These are phyloP conservation scores for Drosophila cardini DNA, from an alignment of 1,140 invertebrate genomes.

Conservation along the genomic window DNA sequence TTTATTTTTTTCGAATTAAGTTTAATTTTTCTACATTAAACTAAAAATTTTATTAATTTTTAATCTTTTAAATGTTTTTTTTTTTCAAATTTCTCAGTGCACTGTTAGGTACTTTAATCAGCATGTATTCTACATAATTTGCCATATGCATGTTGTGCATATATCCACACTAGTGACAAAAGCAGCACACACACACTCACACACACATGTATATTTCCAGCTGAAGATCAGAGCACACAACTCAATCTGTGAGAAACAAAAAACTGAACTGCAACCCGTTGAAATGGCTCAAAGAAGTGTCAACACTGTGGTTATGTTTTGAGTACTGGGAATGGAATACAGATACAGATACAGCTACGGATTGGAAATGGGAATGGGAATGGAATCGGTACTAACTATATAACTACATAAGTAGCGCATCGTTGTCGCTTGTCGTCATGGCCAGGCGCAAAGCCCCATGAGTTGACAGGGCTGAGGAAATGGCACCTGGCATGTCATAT, in stretches of 20 bases:
- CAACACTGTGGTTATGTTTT: constrained; percentile 46
- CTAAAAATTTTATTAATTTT: too few relatives aligned
- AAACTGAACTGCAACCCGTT: constrained; percentile 56
- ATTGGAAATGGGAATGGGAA: constrained; percentile 7
- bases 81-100: too few relatives aligned
- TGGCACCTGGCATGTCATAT: constrained; percentile 83
- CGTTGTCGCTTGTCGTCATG: constrained; percentile 67
- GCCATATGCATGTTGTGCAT: background rate
- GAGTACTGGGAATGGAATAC: constrained; percentile 5
- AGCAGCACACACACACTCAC: background rate
- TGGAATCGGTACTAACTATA: constrained; percentile 37
- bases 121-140: background rate
- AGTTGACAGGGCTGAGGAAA: constrained; percentile 65
- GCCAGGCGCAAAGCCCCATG: constrained; percentile 65
- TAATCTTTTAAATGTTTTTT: too few relatives aligned
- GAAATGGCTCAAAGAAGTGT: constrained; percentile 48
- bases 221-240: constrained; percentile 55
- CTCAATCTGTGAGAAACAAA: constrained; percentile 1
- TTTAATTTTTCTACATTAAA: too few relatives aligned
- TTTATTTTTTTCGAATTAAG: too few relatives aligned
- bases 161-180: too few relatives aligned
- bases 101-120: too few relatives aligned
- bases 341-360: background rate
- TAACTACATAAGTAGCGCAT: constrained; percentile 74
- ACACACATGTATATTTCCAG: constrained; percentile 40